Evolutionary conservation across 2,797 vertebrate genomes (phyloP), one percentile per base, ranked within the genome.

Genomic region (Bufotes viridis): DNA sequence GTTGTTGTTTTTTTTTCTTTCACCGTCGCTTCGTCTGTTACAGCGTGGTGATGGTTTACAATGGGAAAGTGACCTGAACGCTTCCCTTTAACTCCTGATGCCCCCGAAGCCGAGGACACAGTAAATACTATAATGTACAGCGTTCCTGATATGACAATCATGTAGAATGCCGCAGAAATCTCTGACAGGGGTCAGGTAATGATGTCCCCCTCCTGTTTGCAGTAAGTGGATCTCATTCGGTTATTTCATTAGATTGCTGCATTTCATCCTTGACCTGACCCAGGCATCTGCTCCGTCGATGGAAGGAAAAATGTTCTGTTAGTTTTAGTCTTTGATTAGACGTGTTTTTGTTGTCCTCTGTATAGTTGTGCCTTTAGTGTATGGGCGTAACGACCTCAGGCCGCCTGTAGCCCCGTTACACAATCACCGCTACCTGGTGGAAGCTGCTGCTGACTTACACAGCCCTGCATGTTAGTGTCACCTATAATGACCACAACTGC

Each of bases 211-310:
- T 58, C 51, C 12, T 83, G 17, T 29, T n/a, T 81, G 17, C 29
- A 81, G 29, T 61, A 67, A 55, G 65, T n/a, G 53, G 49, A 20
- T 15, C 49, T 69, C 65, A 70, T 69, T 70, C 81, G 57, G 42
- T 79, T 58, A 58, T 57, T n/a, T 57, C 58, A n/a, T 24, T 74
- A 74, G 24, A 57, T 42, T 42, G 26, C 55, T 49, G 26, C 86
- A 89, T 91, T 94, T 42, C 51, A 74, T 83, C 67, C 22, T 11
- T 84, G 82, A 84, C 82, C 69, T 84, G 65, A 70, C 82, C 81
- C 53, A 70, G 67, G 74, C 80, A 67, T 67, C 80, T 67, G 34
- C 29, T 24, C 80, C 11, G 20, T 26, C 42, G 9, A 18, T 26
- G 2, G 15, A 61, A 80, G 57, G 29, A 20, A 51, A 65, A 67